Conservation (phyloP, 2,113 vertebrate species). For the Ariopsis seemanni region DNA sequence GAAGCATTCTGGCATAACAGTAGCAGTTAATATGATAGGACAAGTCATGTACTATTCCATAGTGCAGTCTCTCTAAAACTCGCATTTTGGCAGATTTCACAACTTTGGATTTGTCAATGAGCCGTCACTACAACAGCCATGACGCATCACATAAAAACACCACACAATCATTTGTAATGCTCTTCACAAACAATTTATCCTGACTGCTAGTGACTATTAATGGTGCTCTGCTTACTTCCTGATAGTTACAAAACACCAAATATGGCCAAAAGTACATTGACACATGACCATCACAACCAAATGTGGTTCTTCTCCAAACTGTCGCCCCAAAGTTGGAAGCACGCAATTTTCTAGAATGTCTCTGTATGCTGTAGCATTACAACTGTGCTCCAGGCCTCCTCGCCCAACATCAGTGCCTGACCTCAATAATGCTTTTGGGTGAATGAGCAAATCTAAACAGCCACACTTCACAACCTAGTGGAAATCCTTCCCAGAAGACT, state of each 20-base stretch:
- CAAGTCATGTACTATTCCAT: too few species aligned
- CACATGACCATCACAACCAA: not conserved
- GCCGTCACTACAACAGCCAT: not conserved
- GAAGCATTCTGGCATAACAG: too few species aligned
- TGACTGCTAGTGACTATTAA: not conserved
- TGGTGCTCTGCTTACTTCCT: not conserved
- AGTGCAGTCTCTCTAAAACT: too few species aligned
- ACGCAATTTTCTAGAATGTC: not conserved
- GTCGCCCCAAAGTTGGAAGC: not conserved
- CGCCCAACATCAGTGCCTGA: not conserved
- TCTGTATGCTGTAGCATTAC: not conserved
- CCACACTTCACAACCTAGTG: too few species aligned
- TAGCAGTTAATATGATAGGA: too few species aligned
- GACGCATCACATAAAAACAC: not conserved
- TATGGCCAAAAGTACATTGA: too few species aligned
- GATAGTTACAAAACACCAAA: not conserved
- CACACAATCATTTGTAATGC: not conserved
- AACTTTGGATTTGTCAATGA: not conserved
- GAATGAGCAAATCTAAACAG: too few species aligned
- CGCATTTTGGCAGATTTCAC: not conserved
- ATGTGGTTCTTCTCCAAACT: not conserved
- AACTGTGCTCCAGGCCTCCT: conserved; percentile 1
- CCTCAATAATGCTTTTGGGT: not conserved
- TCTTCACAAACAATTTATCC: not conserved
- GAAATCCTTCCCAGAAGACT: too few species aligned